Evolutionary conservation across 2,888 invertebrate genomes (phyloP), one percentile per base, ranked within the genome.

Genomic region (Lithosia quadra): DNA sequence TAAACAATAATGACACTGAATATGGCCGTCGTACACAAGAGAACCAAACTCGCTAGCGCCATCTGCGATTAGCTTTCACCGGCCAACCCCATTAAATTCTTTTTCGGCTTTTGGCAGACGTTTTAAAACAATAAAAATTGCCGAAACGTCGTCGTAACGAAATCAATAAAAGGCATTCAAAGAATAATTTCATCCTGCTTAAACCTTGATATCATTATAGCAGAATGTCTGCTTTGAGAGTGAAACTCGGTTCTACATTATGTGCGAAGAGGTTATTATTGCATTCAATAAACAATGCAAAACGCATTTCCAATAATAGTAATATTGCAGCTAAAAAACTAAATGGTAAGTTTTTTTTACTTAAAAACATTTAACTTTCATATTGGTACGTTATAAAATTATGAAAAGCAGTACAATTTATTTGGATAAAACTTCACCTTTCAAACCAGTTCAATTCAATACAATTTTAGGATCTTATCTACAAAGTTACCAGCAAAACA

Each of bases 171-270:
- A 28, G 28, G n/a, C n/a, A n/a, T n/a, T n/a, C n/a, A 13, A 56
- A 9, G 0, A 49, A 49, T 18, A 15, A 18, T 13, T 21, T 33
- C 34, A 15, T 34, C 15, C 34, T n/a, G 1, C 33, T 22, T 55
- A 15, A 18, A 28, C 22, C 21, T 4, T 63, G 2, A 34, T 61
- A 61, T 49, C 18, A 43, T 21, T 7, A 63, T 24, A 60, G 18
- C 18, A 60, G 4, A 76, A 93, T 93, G 93, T 91, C 90, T 65
- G 89, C 92, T 66, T 78, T 92, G 72, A 86, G 93, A 73, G 84
- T 86, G 18, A 89, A 85, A 80, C 67, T 92, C 58, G 80, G 87
- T 57, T 81, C 88, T 64, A 72, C 84, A 64, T 69, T 86, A 55
- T 84, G 79, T 73, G 80, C 85, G 21, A 87, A 80, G 80, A 92